Evolutionary conservation across 2,888 invertebrate genomes (phyloP).

Genomic region (Yponomeuta malinellus): DNA sequence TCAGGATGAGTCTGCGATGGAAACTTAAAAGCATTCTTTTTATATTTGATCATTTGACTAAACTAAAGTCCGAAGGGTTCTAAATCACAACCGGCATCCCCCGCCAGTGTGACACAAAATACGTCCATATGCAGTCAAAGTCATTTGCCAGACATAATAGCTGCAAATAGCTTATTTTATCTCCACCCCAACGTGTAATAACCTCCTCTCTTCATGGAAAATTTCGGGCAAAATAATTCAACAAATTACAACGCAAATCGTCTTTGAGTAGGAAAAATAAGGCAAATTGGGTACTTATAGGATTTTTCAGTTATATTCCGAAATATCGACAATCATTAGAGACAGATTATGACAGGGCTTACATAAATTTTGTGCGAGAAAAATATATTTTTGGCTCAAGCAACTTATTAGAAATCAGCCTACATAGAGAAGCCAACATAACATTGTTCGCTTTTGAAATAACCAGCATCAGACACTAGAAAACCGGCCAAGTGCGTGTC

Average conservation of each 20-base stretch:
- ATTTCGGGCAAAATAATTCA: slow-evolving; percentile 63
- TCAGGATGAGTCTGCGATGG: too few relatives aligned
- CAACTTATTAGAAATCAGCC: background rate
- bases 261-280: slow-evolving; percentile 49
- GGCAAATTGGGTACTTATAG: slow-evolving; percentile 62
- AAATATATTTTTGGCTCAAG: background rate
- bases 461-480: slow-evolving; percentile 23
- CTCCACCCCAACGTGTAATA: slow-evolving; percentile 45
- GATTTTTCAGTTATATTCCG: slow-evolving; percentile 32
- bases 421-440: background rate
- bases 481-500: background rate
- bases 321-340: slow-evolving; percentile 11
- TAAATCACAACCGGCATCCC: too few relatives aligned
- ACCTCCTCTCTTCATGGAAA: slow-evolving; percentile 47
- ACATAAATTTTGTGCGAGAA: background rate
- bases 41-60: too few relatives aligned
- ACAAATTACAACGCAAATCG: slow-evolving; percentile 58
- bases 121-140: too few relatives aligned
- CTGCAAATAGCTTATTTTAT: slow-evolving; percentile 46
- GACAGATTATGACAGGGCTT: slow-evolving; percentile 4
- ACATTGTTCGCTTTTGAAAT: slow-evolving; percentile 7
- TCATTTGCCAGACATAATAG: too few relatives aligned
- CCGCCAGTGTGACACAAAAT: too few relatives aligned
- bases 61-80: too few relatives aligned
- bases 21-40: too few relatives aligned